Conservation (phyloP, 2,113 vertebrate genomes). For the Mus pahari region DNA sequence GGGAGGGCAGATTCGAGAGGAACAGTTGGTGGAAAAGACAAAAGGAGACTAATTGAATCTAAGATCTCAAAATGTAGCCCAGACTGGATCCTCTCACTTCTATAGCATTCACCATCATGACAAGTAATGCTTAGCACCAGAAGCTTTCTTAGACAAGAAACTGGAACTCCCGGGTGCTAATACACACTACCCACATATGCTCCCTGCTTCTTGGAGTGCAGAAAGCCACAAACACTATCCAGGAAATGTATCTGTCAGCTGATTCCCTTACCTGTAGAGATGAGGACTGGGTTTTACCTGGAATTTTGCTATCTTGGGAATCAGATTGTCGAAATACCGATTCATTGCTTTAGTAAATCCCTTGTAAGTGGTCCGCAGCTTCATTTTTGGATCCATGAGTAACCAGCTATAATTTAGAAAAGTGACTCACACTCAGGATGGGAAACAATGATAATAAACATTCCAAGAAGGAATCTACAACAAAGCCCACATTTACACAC, state of each 20-base stretch:
- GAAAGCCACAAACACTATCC: not conserved
- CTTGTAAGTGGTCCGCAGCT: conserved; percentile 91
- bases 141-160: not conserved
- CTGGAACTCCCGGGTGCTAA: not conserved
- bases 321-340: conserved; percentile 90
- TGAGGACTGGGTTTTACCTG: conserved; percentile 86
- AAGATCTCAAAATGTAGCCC: not conserved
- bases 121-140: too few relatives aligned
- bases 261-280: not conserved
- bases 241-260: not conserved
- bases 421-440: not conserved
- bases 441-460: not conserved
- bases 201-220: not conserved
- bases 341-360: conserved; percentile 92
- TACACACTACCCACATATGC: not conserved
- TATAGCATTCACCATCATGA: not conserved
- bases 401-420: conserved; percentile 89
- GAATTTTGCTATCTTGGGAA: conserved; percentile 87
- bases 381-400: conserved; percentile 91
- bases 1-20: not conserved
- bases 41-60: not conserved
- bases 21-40: not conserved
- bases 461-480: not conserved
- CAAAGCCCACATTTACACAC: too few relatives aligned
- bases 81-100: not conserved